Evolutionary conservation across 1,140 invertebrate species (phyloP).

Genomic region (Heliothis virescens): DNA sequence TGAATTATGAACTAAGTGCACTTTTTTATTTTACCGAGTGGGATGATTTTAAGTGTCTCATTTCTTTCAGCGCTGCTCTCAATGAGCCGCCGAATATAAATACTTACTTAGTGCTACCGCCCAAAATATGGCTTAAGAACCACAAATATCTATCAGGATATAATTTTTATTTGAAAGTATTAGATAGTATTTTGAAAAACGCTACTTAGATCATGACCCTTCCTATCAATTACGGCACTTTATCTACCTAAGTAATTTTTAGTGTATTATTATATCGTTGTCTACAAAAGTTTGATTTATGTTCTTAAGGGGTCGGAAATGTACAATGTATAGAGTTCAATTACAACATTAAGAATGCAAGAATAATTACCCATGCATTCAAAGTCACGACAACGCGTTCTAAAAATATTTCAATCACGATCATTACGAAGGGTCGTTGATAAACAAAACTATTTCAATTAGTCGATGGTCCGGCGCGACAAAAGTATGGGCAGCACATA

Average conservation of each 20-base stretch:
- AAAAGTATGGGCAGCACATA: conserved; percentile 70
- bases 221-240: background rate
- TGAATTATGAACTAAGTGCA: conserved; percentile 6
- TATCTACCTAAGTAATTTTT: background rate
- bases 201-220: background rate
- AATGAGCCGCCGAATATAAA: background rate
- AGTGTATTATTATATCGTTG: background rate
- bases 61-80: background rate
- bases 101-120: background rate
- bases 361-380: conserved; percentile 19
- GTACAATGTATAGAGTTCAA: conserved; percentile 1
- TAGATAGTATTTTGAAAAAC: background rate
- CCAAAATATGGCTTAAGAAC: background rate
- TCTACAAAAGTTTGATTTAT: conserved; percentile 8
- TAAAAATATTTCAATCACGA: conserved; percentile 45
- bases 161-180: background rate
- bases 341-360: conserved; percentile 30
- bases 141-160: background rate
- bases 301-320: background rate
- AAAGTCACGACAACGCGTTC: conserved; percentile 27
- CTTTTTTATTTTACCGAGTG: background rate
- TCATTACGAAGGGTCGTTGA: conserved; percentile 40
- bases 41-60: background rate
- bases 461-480: conserved; percentile 64
- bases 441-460: conserved; percentile 80